Conservation (phyloP, 1,140 invertebrate genomes). For the Tribolium castaneum region DNA sequence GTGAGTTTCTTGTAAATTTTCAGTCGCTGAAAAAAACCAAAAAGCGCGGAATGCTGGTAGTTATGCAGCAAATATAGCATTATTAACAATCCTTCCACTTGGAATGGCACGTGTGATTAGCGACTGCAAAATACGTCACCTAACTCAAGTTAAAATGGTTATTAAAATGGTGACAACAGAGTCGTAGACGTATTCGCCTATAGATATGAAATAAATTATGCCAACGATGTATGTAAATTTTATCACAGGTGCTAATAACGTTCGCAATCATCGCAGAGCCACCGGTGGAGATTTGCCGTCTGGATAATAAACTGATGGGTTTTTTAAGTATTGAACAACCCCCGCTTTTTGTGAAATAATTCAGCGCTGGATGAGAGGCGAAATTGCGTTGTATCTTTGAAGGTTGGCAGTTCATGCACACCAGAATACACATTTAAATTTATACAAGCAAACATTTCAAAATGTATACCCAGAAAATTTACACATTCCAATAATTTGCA, state of each 20-base stretch:
- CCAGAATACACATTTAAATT: conserved; percentile 42
- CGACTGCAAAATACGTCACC: neutral
- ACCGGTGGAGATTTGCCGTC: neutral
- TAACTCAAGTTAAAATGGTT: neutral
- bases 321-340: conserved; percentile 5
- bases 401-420: conserved; percentile 39
- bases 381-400: conserved; percentile 42
- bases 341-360: conserved; percentile 35
- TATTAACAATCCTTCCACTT: neutral
- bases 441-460: conserved; percentile 43
- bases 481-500: conserved; percentile 37
- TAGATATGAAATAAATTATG: neutral
- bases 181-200: neutral
- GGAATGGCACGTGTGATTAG: neutral
- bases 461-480: conserved; percentile 42
- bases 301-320: neutral
- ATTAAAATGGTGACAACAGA: neutral
- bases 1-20: neutral
- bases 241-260: neutral
- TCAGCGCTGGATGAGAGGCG: neutral
- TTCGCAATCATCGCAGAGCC: neutral
- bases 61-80: neutral
- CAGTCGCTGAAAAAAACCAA: neutral
- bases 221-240: neutral
- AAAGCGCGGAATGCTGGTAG: neutral